Percentiles rank a stretch among this genome's conserved stretches.
These are phyloP conservation scores for Oikopleura dioica DNA, from an alignment of 23 tunicate genomes.

Conservation along the genomic window DNA sequence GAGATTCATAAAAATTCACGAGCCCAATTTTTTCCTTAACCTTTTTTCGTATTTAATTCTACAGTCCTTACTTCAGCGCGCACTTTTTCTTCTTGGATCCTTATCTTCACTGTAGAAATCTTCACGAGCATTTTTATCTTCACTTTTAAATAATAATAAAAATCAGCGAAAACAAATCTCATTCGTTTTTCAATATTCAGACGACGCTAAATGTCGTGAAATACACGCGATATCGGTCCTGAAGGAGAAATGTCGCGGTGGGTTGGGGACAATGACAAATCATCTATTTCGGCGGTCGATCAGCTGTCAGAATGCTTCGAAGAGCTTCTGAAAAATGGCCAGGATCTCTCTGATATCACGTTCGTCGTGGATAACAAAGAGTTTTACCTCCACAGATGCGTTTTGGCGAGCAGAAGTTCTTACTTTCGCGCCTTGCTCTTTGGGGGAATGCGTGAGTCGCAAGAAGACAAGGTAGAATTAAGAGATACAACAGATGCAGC, in stretches of 20 bases:
- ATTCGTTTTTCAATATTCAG: no score
- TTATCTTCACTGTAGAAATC: no score
- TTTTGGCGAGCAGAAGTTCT: background rate
- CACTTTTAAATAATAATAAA: no score
- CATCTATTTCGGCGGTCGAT: background rate
- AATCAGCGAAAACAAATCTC: no score
- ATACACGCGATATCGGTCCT: no score
- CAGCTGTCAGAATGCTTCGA: background rate
- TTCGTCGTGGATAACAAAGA: conserved; percentile 38
- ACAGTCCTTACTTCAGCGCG: no score
- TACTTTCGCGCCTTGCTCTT: conserved; percentile 41
- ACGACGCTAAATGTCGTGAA: no score
- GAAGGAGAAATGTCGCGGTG: background rate
- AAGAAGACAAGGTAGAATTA: conserved; percentile 21
- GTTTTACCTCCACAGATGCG: background rate
- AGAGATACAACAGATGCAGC: conserved; percentile 47
- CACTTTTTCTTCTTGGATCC: no score
- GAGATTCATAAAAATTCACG: no score
- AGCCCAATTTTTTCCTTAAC: no score
- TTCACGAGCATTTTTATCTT: no score
- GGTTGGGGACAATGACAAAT: background rate
- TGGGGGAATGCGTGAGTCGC: conserved; percentile 84
- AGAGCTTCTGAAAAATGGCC: background rate
- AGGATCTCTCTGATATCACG: conserved; percentile 28
- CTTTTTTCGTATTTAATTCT: no score